Base-by-base conservation (phyloP, 2,888 invertebrate genomes). In the Lasiommata megera region DNA sequence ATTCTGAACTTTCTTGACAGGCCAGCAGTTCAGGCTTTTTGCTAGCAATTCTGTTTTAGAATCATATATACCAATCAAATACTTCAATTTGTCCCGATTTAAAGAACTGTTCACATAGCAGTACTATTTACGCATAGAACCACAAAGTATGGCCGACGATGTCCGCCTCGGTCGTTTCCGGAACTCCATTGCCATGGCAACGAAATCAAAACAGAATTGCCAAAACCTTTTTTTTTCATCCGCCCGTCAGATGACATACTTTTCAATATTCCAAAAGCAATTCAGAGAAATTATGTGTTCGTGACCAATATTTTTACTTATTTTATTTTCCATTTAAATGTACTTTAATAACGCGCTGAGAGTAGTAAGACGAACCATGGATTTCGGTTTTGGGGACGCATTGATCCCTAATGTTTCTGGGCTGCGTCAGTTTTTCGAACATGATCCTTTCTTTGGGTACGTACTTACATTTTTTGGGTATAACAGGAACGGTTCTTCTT, bases 371-470 rank as follows among this genome's bases (percentile, higher is more conserved):
- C 70, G 74, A 65, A 83, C 68, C 62, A 90, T 91, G 91, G 83
- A 90, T 77, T 86, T 84, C 61, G 82, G 84, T 53, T 88, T 89
- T 60, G 88, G 89, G 56, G 88, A 90, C 58, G 75, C 80, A 16
- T 67, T 90, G 66, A 74, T 76, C 58, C 88, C 90, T n/a, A 87
- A 86, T 62, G 77, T 91, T 29, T 69, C 80, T 11, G 84, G 87
- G 0, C 61, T 90, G 43, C 72, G 80, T 36, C 80, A 80, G 52
- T 85, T 69, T 61, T 88, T 88, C 67, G 76, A 81, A 43, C 73
- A 76, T 72, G 88, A 85, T 73, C 77, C 80, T 1, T 73, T 78
- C 53, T 75, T 79, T 62, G 72, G 88, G 88, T 88, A 79, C 55
- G 88, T 85, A 66, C 41, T n/a, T n/a, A n/a, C n/a, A n/a, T 23